Evolutionary conservation across 2,888 invertebrate genomes (phyloP), one percentile per base, ranked within the genome.

Genomic region (Pristionchus exspectatus): DNA sequence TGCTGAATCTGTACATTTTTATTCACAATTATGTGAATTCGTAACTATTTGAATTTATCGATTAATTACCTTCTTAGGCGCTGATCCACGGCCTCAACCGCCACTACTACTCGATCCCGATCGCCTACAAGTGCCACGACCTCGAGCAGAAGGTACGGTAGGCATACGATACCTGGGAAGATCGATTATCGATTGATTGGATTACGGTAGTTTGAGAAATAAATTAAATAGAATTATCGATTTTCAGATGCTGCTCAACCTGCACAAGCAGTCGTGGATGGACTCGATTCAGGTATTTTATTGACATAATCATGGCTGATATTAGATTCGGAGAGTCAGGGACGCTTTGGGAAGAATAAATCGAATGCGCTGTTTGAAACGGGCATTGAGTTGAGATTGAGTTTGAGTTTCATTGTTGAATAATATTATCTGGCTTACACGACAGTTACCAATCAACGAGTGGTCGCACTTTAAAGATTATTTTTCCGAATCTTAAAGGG

Each of bases 181-280:
- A 38, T 85, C 21, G 66, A 30, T 18, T 59, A 24, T 56, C 59
- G 59, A 85, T 59, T 85, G 1, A 21, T 16, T 56, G 66, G 63
- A 63, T 56, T 33, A 59, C 33, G n/a, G 85, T 30, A 30, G 44
- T 14, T 59, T 30, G 30, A 7, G 24, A 84, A 90, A 91, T 4
- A 12, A 27, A 27, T 5, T 63, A n/a, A 7, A 33, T 5, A 2
- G 9, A 77, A 44, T 24, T n/a, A 50, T 50, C 81, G 27, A 87
- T 24, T 92, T 93, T 10, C 92, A 96, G 96, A 99, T 99, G 99
- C 96, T 99, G 91, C 96, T 99, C 90, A 99, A 99, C 96, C 96
- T 99, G 92, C 98, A 99, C 96, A 99, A 99, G 96, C 98, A 98
- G 95, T 98, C 98, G 0, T 98, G 98, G 98, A 98, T 98, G 97